Percentiles rank a stretch among this genome's conserved stretches.
These are phyloP conservation scores for Drosophila neutralis DNA, from an alignment of 2,888 invertebrate genomes.

Conservation along the genomic window DNA sequence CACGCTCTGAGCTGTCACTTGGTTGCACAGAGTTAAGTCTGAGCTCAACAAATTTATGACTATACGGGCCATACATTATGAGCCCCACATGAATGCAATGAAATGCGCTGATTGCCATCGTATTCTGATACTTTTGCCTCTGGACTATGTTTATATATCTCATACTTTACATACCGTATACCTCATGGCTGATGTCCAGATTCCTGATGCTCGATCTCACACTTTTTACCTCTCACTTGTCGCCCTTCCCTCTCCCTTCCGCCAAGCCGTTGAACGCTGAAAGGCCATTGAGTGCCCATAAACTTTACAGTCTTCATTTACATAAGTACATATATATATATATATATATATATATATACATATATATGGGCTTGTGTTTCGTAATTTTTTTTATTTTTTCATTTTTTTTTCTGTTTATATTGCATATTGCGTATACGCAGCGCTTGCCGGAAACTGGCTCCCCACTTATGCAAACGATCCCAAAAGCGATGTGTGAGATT, in stretches of 20 bases:
- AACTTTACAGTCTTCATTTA: conserved; percentile 29
- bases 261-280: conserved; percentile 13
- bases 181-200: conserved; percentile 10
- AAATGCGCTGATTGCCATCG: conserved; percentile 42
- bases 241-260: neutral
- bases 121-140: conserved; percentile 15
- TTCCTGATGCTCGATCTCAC: conserved; percentile 28
- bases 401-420: conserved; percentile 34
- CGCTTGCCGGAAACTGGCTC: conserved; percentile 49
- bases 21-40: neutral
- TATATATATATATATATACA: neutral
- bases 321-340: neutral
- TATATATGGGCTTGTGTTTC: conserved; percentile 14
- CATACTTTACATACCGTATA: neutral
- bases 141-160: conserved; percentile 8
- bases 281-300: conserved; percentile 39
- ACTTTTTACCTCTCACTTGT: conserved; percentile 16
- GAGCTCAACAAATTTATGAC: conserved; percentile 30
- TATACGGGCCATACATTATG: conserved; percentile 33
- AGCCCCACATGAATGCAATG: conserved; percentile 41
- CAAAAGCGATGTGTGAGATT: conserved; percentile 21
- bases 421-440: conserved; percentile 66
- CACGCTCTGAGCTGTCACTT: neutral
- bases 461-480: conserved; percentile 69
- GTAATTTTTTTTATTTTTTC: conserved; percentile 5